These are phyloP conservation scores for Vespertilio murinus DNA, from an alignment of 2,797 vertebrate genomes.

Conservation along the genomic window DNA sequence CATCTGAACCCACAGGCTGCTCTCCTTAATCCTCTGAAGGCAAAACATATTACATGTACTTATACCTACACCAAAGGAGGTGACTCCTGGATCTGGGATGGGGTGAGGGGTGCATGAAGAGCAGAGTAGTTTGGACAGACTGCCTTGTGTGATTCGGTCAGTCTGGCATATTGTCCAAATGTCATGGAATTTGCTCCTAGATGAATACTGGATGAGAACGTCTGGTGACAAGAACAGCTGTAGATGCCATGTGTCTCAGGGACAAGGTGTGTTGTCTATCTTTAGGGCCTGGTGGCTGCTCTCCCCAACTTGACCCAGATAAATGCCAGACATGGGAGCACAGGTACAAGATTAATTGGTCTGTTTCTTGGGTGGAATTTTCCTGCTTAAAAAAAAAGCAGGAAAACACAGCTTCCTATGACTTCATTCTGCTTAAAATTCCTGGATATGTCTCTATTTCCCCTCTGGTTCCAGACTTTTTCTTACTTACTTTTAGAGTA, in stretches of 20 bases:
- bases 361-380: constrained; percentile 62
- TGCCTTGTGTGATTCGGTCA: neutral
- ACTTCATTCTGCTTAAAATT: constrained; percentile 77
- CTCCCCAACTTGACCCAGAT: neutral
- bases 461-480: constrained; percentile 57
- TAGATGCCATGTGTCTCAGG: neutral
- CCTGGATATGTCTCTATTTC: constrained; percentile 70
- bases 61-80: neutral
- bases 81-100: neutral
- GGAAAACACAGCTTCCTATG: constrained; percentile 74
- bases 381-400: constrained; percentile 52
- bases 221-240: neutral
- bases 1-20: neutral
- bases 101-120: neutral
- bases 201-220: neutral
- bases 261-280: constrained; percentile 16
- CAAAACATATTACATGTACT: neutral
- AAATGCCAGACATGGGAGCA: constrained; percentile 48
- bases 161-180: neutral
- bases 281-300: neutral
- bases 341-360: constrained; percentile 62
- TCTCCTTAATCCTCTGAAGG: neutral
- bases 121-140: neutral
- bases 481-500: constrained; percentile 51
- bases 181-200: neutral